Evolutionary conservation across 2,113 vertebrate species (phyloP).

Genomic region (Platichthys flesus): DNA sequence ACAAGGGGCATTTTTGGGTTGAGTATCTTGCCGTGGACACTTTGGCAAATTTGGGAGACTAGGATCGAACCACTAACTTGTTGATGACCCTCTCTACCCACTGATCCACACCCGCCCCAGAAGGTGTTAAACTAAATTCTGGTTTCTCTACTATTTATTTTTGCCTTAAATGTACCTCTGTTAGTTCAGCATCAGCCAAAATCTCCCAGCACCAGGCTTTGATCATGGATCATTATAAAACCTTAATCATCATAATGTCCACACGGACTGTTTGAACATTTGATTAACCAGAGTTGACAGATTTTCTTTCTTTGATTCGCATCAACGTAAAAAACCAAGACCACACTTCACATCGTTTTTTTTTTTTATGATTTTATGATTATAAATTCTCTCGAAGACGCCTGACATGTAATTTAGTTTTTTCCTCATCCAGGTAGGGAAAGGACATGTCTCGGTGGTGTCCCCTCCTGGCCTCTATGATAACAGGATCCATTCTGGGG

Average conservation of each 20-base stretch:
- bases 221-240: constrained; percentile 20
- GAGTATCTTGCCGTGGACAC: too few relatives aligned
- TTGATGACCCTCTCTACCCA: too few relatives aligned
- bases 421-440: constrained; percentile 39
- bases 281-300: not conserved
- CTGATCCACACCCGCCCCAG: too few relatives aligned
- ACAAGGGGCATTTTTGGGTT: too few relatives aligned
- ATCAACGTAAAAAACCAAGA: not conserved
- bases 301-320: not conserved
- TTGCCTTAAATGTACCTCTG: not conserved
- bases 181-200: constrained; percentile 6
- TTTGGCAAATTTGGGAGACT: too few relatives aligned
- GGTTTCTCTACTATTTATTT: not conserved
- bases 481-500: constrained; percentile 15
- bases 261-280: not conserved
- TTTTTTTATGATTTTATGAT: not conserved
- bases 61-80: too few relatives aligned
- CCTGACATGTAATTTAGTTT: not conserved
- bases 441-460: constrained; percentile 57
- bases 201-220: constrained; percentile 11
- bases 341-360: not conserved
- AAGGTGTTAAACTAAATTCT: not conserved
- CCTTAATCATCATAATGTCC: not conserved
- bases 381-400: not conserved
- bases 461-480: constrained; percentile 49